Conservation (phyloP, 1,140 invertebrate genomes). For the Drosophila funebris region DNA sequence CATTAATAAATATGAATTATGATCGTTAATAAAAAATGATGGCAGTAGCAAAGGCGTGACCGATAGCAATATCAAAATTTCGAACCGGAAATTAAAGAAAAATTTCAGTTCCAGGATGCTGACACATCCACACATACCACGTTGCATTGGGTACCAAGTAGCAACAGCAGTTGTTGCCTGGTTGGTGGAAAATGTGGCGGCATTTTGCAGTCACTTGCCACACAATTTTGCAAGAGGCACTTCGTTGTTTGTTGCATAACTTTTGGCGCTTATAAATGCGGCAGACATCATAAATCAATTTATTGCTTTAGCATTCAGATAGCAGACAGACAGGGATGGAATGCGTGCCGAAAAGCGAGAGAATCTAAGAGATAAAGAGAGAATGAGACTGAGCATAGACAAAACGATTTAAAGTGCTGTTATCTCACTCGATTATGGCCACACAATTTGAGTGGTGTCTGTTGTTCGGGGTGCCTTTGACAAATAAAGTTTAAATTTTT, state of each 20-base stretch:
- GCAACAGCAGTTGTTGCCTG: conserved; percentile 8
- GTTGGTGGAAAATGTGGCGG: conserved; percentile 25
- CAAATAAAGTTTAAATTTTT: conserved; percentile 22
- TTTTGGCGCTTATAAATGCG: conserved; percentile 55
- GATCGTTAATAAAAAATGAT: conserved; percentile 74
- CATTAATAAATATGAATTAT: conserved; percentile 78
- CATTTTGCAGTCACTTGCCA: conserved; percentile 43
- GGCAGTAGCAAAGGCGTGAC: conserved; percentile 24
- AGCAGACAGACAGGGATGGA: conserved; percentile 13
- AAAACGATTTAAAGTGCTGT: conserved; percentile 5
- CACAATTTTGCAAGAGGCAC: conserved; percentile 27
- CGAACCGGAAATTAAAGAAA: conserved; percentile 9
- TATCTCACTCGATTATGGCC: conserved; percentile 26
- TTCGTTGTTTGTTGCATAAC: conserved; percentile 69
- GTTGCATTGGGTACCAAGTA: conserved; percentile 16
- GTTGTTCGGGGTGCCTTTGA: conserved; percentile 23
- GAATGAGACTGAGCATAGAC: background rate
- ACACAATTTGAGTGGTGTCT: conserved; percentile 30
- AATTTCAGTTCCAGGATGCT: conserved; percentile 24
- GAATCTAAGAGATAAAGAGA: background rate
- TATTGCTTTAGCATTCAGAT: conserved; percentile 38
- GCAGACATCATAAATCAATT: conserved; percentile 79
- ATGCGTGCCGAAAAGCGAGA: background rate
- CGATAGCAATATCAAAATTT: conserved; percentile 20
- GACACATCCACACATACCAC: conserved; percentile 41